Conservation (phyloP, 2,113 vertebrate species). For the Myotis lucifugus region DNA sequence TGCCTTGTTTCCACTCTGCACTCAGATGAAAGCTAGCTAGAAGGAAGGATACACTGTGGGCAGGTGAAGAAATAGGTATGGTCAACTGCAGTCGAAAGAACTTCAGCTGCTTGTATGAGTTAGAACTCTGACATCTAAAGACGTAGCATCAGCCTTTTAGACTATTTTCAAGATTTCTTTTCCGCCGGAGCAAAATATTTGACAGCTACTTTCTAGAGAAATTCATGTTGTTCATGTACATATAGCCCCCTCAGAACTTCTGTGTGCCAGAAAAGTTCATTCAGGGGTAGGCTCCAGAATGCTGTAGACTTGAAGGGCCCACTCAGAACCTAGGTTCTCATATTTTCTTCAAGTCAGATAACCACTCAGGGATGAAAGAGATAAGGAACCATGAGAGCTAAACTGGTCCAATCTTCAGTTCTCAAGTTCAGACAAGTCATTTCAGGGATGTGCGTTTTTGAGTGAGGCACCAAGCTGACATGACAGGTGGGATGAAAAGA, state of each 20-base stretch:
- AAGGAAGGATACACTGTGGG: neutral
- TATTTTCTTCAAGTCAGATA: neutral
- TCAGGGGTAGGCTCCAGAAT: neutral
- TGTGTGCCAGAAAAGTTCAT: neutral
- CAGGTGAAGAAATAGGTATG: neutral
- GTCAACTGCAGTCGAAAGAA: neutral
- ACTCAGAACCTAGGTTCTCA: neutral
- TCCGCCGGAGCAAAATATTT: neutral
- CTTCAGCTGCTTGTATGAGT: neutral
- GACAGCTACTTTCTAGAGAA: constrained; percentile 23
- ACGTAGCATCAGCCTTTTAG: neutral
- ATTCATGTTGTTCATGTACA: neutral
- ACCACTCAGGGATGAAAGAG: neutral
- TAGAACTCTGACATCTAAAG: neutral
- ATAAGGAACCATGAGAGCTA: neutral
- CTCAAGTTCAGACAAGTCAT: neutral
- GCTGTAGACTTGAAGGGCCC: neutral
- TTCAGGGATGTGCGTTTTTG: neutral
- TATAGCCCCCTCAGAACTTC: neutral
- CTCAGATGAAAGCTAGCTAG: neutral
- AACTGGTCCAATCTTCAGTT: neutral
- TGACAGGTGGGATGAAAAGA: neutral
- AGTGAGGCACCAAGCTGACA: neutral
- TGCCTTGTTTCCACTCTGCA: neutral
- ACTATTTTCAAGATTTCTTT: neutral